Percentiles rank a stretch among this genome's conserved stretches.
Conservation (phyloP, 2,888 invertebrate genomes). For the Ametastegia equiseti region DNA sequence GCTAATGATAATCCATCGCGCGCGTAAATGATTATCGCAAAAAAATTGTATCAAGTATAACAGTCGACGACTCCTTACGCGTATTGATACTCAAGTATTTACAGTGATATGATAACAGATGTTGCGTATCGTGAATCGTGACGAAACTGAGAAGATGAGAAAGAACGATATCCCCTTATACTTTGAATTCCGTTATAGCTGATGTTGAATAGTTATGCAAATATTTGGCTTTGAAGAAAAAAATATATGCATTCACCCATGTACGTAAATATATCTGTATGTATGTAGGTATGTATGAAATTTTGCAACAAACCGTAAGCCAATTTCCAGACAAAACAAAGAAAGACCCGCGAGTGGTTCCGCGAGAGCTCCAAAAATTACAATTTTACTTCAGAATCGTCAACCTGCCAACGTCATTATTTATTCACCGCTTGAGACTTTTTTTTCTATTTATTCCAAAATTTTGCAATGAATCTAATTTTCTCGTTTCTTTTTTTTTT, state of each 20-base stretch:
- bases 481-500: not conserved
- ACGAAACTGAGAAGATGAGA: not conserved
- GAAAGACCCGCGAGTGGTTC: no score
- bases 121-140: not conserved
- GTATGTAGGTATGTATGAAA: not conserved
- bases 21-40: not conserved
- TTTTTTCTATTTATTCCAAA: no score
- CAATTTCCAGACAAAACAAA: not conserved
- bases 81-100: not conserved
- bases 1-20: no score
- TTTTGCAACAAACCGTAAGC: not conserved
- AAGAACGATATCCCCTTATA: no score
- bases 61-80: not conserved
- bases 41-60: not conserved
- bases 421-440: no score
- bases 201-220: no score
- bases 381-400: not conserved
- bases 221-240: no score
- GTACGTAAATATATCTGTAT: not conserved
- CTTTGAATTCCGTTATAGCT: no score
- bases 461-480: not conserved
- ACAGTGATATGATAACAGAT: conserved; percentile 9
- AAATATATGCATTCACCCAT: not conserved
- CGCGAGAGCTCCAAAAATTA: not conserved
- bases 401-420: no score